Base-by-base conservation (phyloP, 2,888 invertebrate genomes). In the Hipparchia semele region DNA sequence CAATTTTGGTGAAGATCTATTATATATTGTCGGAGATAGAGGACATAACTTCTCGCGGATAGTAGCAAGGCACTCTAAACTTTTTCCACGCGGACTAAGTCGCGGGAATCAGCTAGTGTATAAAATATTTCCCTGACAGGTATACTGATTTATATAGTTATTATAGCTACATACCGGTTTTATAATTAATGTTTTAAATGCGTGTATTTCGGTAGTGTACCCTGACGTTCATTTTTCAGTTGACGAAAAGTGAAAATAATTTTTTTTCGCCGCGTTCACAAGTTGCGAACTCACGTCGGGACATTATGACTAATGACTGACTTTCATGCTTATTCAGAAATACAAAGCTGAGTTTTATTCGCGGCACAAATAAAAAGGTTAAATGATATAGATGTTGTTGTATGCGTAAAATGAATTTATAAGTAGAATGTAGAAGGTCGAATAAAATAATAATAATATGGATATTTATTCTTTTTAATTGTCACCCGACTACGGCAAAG, bases 271-370 rank as follows among this genome's bases (percentile, higher is more conserved):
- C 72, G 66, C 74, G n/a, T 70, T 72, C 73, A 60, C 53, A 70
- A 76, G 74, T 70, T 74, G 74, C 69, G 72, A 74, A 70, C 64
- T 68, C 64, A 65, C 72, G 74, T 74, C 75, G 68, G 72, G 46
- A 66, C 68, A 70, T 74, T 74, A 72, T 74, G 74, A 76, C 75
- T 74, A 76, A 76, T 76, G 75, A 76, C 65, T 70, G 65, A 74
- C 70, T 72, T 68, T 70, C 72, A 70, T 72, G 70, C 72, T 74
- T 72, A 74, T 73, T 72, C 68, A 68, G 60, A 70, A 70, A 69
- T 72, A 72, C 69, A 72, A 75, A 70, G 70, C 72, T 51, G 56
- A 39, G 45, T 62, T 70, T 70, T 39, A 69, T 70, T 54, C 13
- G 53, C 39, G n/a, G n/a, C 23, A 12, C 33, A 10, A 61, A 69